A percentile compares a stretch with the other conserved stretches of the same genome.
These are phyloP conservation scores for Chloroclysta siterata DNA, from an alignment of 2,888 invertebrate genomes.

Conservation along the genomic window DNA sequence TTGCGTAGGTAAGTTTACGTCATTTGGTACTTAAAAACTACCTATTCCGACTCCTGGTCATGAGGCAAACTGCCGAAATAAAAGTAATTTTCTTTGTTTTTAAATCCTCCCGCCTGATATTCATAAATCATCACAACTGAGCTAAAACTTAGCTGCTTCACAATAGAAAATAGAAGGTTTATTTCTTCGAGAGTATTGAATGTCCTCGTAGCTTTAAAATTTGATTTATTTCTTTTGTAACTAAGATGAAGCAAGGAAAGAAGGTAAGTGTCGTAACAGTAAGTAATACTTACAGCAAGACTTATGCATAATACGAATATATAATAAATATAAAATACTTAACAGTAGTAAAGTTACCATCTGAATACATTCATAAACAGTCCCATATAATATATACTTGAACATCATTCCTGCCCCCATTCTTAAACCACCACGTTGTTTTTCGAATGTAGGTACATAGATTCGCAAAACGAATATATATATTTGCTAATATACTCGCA, in stretches of 20 bases:
- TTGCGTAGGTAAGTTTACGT: too few relatives aligned
- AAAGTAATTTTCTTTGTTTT: conserved; percentile 8
- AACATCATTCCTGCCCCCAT: conserved; percentile 61
- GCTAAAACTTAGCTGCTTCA: neutral
- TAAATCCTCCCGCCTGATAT: neutral
- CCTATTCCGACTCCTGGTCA: too few relatives aligned
- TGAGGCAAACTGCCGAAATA: conserved; percentile 45
- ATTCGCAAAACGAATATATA: conserved; percentile 61
- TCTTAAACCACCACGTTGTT: conserved; percentile 47
- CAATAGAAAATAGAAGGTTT: conserved; percentile 41
- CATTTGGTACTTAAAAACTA: too few relatives aligned
- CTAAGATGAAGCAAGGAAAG: conserved; percentile 45
- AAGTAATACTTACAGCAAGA: conserved; percentile 66
- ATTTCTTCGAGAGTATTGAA: conserved; percentile 28
- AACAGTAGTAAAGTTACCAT: conserved; percentile 76
- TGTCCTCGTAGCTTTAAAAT: conserved; percentile 6
- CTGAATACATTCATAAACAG: conserved; percentile 64
- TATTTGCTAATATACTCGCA: conserved; percentile 54
- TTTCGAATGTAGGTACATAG: conserved; percentile 58
- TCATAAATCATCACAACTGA: conserved; percentile 8
- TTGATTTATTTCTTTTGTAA: conserved; percentile 49
- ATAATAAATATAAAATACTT: conserved; percentile 69
- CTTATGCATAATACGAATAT: conserved; percentile 56
- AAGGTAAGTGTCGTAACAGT: conserved; percentile 46
- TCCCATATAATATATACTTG: conserved; percentile 48